A percentile compares a stretch with the other conserved stretches of the same genome.
Evolutionary conservation across 2,797 vertebrate genomes (phyloP).

Genomic region (Gephyroberyx darwinii): DNA sequence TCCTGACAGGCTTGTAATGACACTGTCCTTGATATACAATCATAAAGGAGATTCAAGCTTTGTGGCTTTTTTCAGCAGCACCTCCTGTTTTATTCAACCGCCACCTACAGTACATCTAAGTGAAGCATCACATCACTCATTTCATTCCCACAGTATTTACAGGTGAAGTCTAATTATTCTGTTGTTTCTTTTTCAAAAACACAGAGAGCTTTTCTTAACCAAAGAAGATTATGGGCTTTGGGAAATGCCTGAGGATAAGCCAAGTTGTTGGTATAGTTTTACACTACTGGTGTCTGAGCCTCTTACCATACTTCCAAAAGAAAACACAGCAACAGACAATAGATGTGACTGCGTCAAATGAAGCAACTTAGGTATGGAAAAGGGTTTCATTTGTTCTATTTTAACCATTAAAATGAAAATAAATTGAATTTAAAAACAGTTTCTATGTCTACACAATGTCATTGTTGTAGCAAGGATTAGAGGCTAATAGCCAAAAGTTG

Average conservation of each 20-base stretch:
- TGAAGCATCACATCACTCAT: neutral
- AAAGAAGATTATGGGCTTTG: constrained; percentile 71
- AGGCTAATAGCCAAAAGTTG: constrained; percentile 11
- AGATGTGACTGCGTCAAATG: neutral
- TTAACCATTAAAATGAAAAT: neutral
- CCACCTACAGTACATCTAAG: neutral
- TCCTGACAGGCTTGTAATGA: too few relatives aligned
- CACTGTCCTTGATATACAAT: neutral
- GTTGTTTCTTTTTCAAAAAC: constrained; percentile 35
- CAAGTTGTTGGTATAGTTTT: constrained; percentile 49
- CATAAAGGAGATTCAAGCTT: neutral
- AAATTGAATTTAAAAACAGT: neutral
- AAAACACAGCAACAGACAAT: constrained; percentile 26
- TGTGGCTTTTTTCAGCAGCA: neutral
- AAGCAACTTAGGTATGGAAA: neutral
- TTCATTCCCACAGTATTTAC: neutral
- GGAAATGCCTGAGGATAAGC: constrained; percentile 61
- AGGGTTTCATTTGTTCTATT: neutral
- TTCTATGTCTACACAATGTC: neutral
- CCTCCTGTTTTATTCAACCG: neutral
- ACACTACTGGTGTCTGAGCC: constrained; percentile 32
- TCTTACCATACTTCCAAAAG: constrained; percentile 27
- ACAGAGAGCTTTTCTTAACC: constrained; percentile 42
- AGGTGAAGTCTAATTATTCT: neutral
- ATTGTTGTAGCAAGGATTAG: constrained; percentile 5